A percentile compares a stretch with the other conserved stretches of the same genome.
These are phyloP conservation scores for Pomatostomus ruficeps DNA, from an alignment of 2,113 vertebrate genomes.

Conservation along the genomic window DNA sequence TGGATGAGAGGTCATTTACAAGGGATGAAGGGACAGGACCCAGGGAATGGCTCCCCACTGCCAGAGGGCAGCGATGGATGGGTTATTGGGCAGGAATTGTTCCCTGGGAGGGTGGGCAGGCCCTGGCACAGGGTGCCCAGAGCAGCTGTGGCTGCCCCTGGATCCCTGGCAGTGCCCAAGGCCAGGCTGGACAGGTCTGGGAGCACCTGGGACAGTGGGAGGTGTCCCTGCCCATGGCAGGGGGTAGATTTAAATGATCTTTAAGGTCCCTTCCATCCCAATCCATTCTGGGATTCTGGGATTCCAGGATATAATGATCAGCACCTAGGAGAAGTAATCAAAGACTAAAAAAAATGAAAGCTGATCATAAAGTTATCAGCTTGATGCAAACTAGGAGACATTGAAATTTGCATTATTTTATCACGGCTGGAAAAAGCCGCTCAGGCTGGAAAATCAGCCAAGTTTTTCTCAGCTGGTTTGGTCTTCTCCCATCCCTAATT, in stretches of 20 bases:
- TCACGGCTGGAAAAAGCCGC: not conserved
- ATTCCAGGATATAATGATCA: not conserved
- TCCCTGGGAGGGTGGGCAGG: accelerated
- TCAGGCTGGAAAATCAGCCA: not conserved
- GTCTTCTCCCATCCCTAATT: not conserved
- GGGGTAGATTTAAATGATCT: not conserved
- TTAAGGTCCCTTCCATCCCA: not conserved
- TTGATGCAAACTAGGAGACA: not conserved
- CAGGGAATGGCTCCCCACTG: not conserved
- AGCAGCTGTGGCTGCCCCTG: not conserved
- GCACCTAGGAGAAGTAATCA: not conserved
- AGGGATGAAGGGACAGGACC: not conserved
- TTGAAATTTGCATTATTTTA: not conserved
- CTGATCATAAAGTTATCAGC: not conserved
- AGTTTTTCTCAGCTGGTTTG: not conserved
- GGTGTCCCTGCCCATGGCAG: not conserved
- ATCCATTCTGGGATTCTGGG: not conserved
- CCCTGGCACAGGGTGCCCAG: not conserved
- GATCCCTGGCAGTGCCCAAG: not conserved
- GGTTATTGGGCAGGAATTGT: accelerated
- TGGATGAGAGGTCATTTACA: not conserved
- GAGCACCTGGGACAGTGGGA: accelerated
- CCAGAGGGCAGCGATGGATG: accelerated
- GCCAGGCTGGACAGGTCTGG: accelerated
- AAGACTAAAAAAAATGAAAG: not conserved